Conservation (phyloP, 23 tunicate genomes). For the Ascidia mentula region DNA sequence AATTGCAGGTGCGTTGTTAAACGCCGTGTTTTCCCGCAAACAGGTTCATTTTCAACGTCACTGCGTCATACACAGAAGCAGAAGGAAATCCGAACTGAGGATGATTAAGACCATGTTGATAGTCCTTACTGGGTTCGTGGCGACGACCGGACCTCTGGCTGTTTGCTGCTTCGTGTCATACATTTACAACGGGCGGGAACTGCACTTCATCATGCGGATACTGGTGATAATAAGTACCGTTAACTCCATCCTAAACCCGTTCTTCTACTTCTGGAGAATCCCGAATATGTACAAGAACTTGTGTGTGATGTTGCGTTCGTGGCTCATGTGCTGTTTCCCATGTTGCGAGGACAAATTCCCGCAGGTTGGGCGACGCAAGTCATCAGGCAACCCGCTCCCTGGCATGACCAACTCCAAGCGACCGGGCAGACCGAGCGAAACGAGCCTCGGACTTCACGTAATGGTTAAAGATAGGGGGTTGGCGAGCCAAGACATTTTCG, state of each 20-base stretch:
- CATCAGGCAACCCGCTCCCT: neutral
- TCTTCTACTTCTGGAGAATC: constrained; percentile 71
- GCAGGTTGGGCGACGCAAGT: neutral
- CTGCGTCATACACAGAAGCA: neutral
- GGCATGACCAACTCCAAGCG: neutral
- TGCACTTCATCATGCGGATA: constrained; percentile 58
- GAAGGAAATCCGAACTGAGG: constrained; percentile 37
- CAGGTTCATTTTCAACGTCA: constrained; percentile 21
- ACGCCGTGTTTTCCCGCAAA: too few species aligned
- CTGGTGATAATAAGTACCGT: constrained; percentile 62
- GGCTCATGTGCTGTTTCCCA: constrained; percentile 18
- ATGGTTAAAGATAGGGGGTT: neutral
- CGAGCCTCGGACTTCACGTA: neutral
- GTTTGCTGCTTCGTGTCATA: constrained; percentile 48
- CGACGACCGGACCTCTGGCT: constrained; percentile 73
- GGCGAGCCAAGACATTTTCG: neutral
- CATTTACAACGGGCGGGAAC: constrained; percentile 38
- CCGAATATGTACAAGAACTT: constrained; percentile 59
- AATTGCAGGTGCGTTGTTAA: too few species aligned
- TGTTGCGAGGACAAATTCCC: neutral
- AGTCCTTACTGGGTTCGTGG: constrained; percentile 53
- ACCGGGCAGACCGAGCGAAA: neutral
- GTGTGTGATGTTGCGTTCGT: constrained; percentile 17
- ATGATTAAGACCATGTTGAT: constrained; percentile 77
- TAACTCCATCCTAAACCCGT: constrained; percentile 75